Percentiles rank a stretch among this genome's conserved stretches.
Evolutionary conservation across 2,888 invertebrate species (phyloP).

Genomic region (Synergus itoensis): DNA sequence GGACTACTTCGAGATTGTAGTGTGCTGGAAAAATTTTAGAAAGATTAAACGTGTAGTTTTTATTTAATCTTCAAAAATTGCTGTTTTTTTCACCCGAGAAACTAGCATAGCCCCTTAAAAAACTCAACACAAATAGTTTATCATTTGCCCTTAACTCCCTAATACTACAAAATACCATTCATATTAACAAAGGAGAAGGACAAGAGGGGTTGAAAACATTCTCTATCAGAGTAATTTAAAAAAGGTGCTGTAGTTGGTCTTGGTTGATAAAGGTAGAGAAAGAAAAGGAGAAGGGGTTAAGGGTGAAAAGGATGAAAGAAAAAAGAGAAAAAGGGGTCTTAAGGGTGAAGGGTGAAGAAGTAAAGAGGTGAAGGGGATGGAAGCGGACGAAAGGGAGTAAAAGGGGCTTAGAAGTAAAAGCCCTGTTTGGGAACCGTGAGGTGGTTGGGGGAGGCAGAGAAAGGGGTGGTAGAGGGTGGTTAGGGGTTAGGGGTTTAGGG

Average conservation of each 20-base stretch:
- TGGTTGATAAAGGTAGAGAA: constrained; percentile 2
- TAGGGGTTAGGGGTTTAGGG: constrained; percentile 54
- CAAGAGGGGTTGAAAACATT: constrained; percentile 17
- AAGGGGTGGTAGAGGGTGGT: constrained; percentile 42
- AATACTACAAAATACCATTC: constrained; percentile 19
- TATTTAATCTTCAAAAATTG: no score
- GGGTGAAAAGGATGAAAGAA: constrained; percentile 51
- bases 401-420: constrained; percentile 65
- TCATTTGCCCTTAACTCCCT: no score
- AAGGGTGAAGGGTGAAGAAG: constrained; percentile 37
- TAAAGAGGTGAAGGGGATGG: constrained; percentile 46
- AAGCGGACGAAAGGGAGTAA: constrained; percentile 54
- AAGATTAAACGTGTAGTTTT: no score
- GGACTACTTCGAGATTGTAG: no score
- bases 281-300: constrained; percentile 46
- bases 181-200: constrained; percentile 17
- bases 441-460: constrained; percentile 11
- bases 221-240: neutral
- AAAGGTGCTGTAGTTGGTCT: constrained; percentile 9
- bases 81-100: no score
- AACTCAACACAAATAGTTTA: no score
- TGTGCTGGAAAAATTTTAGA: no score
- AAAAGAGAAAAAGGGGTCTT: constrained; percentile 42
- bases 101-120: no score
- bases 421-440: constrained; percentile 48